Percentiles rank a stretch among this genome's conserved stretches.
These are phyloP conservation scores for Wasmannia auropunctata DNA, from an alignment of 1,140 invertebrate species.

Conservation along the genomic window DNA sequence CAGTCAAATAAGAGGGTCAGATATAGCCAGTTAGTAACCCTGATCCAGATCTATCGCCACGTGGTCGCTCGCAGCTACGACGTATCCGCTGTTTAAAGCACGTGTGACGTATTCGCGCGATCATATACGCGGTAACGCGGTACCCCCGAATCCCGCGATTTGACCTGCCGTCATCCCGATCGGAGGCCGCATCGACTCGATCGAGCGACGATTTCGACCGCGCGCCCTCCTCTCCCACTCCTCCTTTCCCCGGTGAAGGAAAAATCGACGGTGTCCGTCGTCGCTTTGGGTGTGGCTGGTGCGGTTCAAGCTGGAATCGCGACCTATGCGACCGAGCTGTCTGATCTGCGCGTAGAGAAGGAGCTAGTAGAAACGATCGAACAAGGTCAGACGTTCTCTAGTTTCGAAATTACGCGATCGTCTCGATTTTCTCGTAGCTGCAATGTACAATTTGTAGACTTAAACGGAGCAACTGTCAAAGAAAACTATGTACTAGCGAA, in stretches of 20 bases:
- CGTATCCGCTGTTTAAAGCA: slow-evolving; percentile 59
- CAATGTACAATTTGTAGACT: neutral
- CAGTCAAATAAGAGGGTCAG: slow-evolving; percentile 84
- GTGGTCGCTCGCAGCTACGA: slow-evolving; percentile 74
- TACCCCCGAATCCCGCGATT: neutral
- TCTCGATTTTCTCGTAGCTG: neutral
- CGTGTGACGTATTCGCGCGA: slow-evolving; percentile 69
- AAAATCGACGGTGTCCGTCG: slow-evolving; percentile 7
- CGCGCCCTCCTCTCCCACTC: no score
- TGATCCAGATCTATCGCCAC: slow-evolving; percentile 85
- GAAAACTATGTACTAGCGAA: neutral
- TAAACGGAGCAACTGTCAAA: neutral
- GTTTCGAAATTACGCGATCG: neutral
- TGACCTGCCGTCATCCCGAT: neutral
- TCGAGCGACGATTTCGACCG: neutral
- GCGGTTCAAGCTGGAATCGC: slow-evolving; percentile 31
- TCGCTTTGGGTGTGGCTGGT: slow-evolving; percentile 48
- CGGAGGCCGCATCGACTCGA: neutral
- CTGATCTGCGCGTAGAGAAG: slow-evolving; percentile 5
- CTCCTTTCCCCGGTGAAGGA: neutral
- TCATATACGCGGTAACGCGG: slow-evolving; percentile 25
- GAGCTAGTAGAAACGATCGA: slow-evolving; percentile 30
- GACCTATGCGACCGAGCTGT: slow-evolving; percentile 28
- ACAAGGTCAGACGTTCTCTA: slow-evolving; percentile 34
- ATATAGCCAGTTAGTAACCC: slow-evolving; percentile 84